phyloP scores from a whole-genome alignment of 2,113 vertebrate species.

The Capra hircus region DNA sequence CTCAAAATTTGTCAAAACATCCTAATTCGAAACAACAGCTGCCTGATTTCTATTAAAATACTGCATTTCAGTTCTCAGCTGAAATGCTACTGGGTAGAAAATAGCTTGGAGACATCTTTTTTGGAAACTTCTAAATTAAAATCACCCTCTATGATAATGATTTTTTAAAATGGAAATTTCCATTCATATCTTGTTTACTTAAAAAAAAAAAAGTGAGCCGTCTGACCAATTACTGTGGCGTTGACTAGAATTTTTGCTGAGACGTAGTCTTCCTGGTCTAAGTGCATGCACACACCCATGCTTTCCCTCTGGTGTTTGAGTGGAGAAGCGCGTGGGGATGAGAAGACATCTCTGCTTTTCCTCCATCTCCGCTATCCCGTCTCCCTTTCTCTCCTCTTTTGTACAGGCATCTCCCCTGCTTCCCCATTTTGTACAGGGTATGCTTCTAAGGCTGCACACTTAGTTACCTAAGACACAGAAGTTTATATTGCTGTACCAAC shows the following conservation, averaged over 20 bases:
- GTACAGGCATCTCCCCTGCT: background rate
- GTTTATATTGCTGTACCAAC: background rate
- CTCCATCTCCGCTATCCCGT: background rate
- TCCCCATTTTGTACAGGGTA: background rate
- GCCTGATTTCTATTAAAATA: conserved; percentile 55
- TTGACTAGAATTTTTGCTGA: background rate
- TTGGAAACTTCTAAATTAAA: conserved; percentile 63
- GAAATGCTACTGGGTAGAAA: conserved; percentile 54
- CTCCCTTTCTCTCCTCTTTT: background rate
- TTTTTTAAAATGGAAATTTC: conserved; percentile 64
- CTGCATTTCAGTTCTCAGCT: background rate
- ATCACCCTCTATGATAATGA: conserved; percentile 12
- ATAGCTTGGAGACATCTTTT: conserved; percentile 53
- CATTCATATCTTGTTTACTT: conserved; percentile 43
- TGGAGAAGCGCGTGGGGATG: background rate
- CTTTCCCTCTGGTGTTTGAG: background rate
- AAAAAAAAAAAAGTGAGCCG: background rate
- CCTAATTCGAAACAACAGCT: conserved; percentile 59
- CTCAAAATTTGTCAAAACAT: conserved; percentile 52
- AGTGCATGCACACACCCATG: fast-evolving
- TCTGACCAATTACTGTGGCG: background rate
- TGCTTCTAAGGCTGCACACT: background rate
- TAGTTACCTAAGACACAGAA: background rate
- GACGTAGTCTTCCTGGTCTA: background rate
- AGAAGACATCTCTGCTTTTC: background rate